Evolutionary conservation across 2,797 vertebrate genomes (phyloP).

Genomic region (Phaenicophaeus curvirostris): DNA sequence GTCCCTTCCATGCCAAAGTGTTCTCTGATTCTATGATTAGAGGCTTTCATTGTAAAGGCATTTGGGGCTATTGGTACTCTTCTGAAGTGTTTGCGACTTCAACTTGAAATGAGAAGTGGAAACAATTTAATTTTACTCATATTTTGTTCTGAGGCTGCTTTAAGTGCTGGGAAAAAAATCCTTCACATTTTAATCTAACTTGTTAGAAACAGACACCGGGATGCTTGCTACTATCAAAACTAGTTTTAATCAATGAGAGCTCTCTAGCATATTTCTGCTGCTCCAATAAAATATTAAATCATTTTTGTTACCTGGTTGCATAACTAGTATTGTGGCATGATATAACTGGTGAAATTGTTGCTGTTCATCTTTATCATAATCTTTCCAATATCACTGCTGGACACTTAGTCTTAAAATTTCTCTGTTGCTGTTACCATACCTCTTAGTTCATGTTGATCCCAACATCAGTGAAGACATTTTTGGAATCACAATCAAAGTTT

Average conservation of each 20-base stretch:
- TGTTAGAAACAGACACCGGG: not conserved
- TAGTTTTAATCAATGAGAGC: not conserved
- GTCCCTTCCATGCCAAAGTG: too few species aligned
- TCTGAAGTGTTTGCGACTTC: not conserved
- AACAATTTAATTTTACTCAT: not conserved
- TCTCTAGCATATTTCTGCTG: constrained; percentile 3
- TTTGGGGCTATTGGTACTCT: not conserved
- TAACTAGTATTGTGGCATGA: not conserved
- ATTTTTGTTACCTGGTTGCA: not conserved
- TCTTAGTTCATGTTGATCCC: constrained; percentile 17
- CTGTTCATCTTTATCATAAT: not conserved
- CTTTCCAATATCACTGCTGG: constrained; percentile 12
- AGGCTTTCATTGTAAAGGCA: not conserved
- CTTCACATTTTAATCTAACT: not conserved
- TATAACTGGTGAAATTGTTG: not conserved
- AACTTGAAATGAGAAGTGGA: not conserved
- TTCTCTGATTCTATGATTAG: too few species aligned
- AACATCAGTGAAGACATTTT: not conserved
- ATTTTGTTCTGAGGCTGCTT: not conserved
- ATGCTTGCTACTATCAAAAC: not conserved
- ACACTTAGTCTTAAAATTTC: not conserved
- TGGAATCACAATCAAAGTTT: not conserved
- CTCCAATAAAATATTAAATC: not conserved
- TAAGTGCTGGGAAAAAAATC: not conserved
- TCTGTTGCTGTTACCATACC: constrained; percentile 22